Percentiles rank a stretch among this genome's conserved stretches.
phyloP scores from a whole-genome alignment of 2,113 vertebrate genomes.

The Galemys pyrenaicus region DNA sequence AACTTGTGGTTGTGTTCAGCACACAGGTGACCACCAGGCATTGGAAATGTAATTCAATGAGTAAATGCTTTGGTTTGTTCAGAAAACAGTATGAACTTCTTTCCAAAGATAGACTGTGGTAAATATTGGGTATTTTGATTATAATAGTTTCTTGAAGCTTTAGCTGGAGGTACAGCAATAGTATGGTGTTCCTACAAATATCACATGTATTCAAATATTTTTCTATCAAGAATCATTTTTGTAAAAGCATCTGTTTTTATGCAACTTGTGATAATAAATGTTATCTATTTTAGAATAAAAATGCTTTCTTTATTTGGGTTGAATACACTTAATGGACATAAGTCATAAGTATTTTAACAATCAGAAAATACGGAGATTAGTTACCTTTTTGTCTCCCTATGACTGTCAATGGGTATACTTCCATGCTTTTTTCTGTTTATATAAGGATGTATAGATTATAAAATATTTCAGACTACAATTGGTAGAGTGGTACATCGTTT shows the following conservation, averaged over 20 bases:
- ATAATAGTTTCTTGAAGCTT: slow-evolving; percentile 84
- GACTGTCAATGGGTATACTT: not conserved
- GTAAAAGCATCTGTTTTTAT: slow-evolving; percentile 88
- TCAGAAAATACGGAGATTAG: not conserved
- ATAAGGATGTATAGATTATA: not conserved
- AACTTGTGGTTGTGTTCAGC: not conserved
- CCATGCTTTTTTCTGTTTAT: not conserved
- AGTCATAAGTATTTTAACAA: not conserved
- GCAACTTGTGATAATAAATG: slow-evolving; percentile 90
- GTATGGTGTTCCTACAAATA: slow-evolving; percentile 82
- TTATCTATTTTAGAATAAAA: slow-evolving; percentile 89
- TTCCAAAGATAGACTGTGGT: slow-evolving; percentile 77
- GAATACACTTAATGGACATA: not conserved
- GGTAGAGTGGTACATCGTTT: not conserved
- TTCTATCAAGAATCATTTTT: slow-evolving; percentile 86
- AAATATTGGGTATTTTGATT: slow-evolving; percentile 74
- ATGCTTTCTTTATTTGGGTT: slow-evolving; percentile 37
- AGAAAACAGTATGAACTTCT: slow-evolving; percentile 60
- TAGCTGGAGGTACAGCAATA: slow-evolving; percentile 85
- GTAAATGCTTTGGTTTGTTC: slow-evolving; percentile 61
- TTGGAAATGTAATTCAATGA: slow-evolving; percentile 61
- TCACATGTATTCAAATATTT: slow-evolving; percentile 85
- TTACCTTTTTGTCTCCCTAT: not conserved
- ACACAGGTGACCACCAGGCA: not conserved
- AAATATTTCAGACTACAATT: not conserved